Base-by-base conservation (phyloP, 2,797 vertebrate genomes). In the Psittacula echo region DNA sequence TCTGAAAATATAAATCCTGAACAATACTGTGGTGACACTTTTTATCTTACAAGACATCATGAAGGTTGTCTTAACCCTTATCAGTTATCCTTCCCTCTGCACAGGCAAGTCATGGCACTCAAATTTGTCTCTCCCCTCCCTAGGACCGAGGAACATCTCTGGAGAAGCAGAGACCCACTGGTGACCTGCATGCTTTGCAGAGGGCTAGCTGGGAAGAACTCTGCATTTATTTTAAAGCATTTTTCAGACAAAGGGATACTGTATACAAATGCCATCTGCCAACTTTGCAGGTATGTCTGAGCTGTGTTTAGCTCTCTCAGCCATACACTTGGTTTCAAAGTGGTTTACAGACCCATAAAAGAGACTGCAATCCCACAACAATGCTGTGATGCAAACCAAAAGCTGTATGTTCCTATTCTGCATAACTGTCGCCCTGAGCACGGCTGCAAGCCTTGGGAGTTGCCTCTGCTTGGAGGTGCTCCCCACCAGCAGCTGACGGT, bases 381-480 rank as follows among this genome's bases (percentile, higher is more conserved):
- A 11, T 1, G 2, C 50, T 1, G 16, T 1, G 53, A 34, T 47
- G 77, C 30, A 14, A 13, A 37, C 4, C 39, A 26, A 21, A 29
- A 39, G 27, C 51, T 7, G 9, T 0, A 6, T 1, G 22, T 10
- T 27, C 30, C 53, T 1, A 2, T 3, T 27, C 2, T 2, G 1
- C 7, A 9, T 2, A 16, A 20, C 13, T 26, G 10, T 10, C 2
- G 1, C 1, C 21, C 56, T 30, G 24, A 1, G 23, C 3, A 1
- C 1, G 27, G 39, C 79, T 32, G 53, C 42, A 13, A 24, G 32
- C 50, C 24, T 0, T 0, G 10, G 45, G 48, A 53, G 34, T 1
- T 22, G 39, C 72, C 41, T 12, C 53, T 10, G 22, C 65, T 42
- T 0, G 1, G 23, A 72, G 61, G n/a, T n/a, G 65, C 70, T 67